phyloP scores from a whole-genome alignment of 1,140 invertebrate species.

The Onthophagus taurus region DNA sequence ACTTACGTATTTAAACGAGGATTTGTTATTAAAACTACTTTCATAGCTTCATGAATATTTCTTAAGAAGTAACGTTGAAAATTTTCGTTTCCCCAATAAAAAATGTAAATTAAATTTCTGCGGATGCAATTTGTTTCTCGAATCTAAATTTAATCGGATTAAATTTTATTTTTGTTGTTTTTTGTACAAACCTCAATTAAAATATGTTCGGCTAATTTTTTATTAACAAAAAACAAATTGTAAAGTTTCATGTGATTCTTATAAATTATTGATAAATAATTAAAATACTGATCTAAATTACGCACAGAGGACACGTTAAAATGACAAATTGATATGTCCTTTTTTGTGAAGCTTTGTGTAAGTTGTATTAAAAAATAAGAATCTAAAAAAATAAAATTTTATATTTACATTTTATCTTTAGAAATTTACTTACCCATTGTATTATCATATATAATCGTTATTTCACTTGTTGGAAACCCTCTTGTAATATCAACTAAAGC shows the following conservation, averaged over 20 bases:
- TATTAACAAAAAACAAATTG: constrained; percentile 21
- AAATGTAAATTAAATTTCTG: constrained; percentile 31
- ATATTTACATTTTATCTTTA: background rate
- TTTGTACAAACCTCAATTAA: constrained; percentile 17
- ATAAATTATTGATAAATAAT: constrained; percentile 16
- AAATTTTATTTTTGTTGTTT: background rate
- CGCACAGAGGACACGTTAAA: background rate
- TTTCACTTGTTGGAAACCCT: constrained; percentile 10
- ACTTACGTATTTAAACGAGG: constrained; percentile 44
- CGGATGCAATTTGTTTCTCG: constrained; percentile 28
- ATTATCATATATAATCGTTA: constrained; percentile 10
- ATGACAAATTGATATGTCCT: constrained; percentile 4
- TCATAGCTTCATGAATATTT: constrained; percentile 31
- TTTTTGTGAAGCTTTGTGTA: background rate
- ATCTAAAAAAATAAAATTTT: background rate
- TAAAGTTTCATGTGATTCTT: constrained; percentile 15
- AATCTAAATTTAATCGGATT: constrained; percentile 21
- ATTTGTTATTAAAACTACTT: constrained; percentile 44
- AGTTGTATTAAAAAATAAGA: background rate
- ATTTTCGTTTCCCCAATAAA: constrained; percentile 27
- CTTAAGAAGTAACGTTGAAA: constrained; percentile 25
- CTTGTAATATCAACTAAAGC: constrained; percentile 13
- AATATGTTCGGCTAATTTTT: constrained; percentile 19
- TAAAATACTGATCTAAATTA: constrained; percentile 19
- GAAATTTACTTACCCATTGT: constrained; percentile 8